phyloP scores from a whole-genome alignment of 2,888 invertebrate species.

The Limnephilus marmoratus region DNA sequence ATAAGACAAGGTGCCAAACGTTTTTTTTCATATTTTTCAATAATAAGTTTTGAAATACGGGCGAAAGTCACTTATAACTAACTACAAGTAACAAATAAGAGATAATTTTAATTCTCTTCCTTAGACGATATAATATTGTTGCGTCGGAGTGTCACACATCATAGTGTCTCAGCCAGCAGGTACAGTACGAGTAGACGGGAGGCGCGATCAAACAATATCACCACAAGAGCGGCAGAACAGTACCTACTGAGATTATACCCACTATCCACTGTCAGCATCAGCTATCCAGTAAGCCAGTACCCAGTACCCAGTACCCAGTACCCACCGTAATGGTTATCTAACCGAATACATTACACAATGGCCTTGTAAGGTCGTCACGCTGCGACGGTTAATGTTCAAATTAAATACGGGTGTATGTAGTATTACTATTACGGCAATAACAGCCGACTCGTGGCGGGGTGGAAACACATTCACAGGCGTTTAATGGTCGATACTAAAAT shows the following conservation, averaged over 20 bases:
- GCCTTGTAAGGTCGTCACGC: slow-evolving; percentile 26
- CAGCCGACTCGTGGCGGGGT: not conserved
- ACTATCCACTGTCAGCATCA: not conserved
- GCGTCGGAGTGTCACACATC: too few species aligned
- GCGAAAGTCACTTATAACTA: too few species aligned
- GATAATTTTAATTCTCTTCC: too few species aligned
- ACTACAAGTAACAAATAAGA: too few species aligned
- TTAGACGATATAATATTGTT: not conserved
- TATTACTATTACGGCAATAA: not conserved
- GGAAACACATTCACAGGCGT: not conserved
- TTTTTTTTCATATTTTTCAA: not conserved
- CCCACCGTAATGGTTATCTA: not conserved
- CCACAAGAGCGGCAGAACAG: too few species aligned
- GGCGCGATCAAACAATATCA: too few species aligned
- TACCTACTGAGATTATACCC: not conserved
- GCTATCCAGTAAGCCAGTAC: too few species aligned
- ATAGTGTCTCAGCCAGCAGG: too few species aligned
- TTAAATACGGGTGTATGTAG: slow-evolving; percentile 5
- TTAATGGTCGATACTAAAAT: slow-evolving; percentile 15
- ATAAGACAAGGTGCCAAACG: too few species aligned
- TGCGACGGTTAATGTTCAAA: slow-evolving; percentile 17
- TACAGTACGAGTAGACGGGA: not conserved
- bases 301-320: not conserved
- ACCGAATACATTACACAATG: slow-evolving; percentile 1
- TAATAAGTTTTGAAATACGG: too few species aligned